Conservation (phyloP, 2,797 vertebrate genomes). For the Sebastes trivittatus region DNA sequence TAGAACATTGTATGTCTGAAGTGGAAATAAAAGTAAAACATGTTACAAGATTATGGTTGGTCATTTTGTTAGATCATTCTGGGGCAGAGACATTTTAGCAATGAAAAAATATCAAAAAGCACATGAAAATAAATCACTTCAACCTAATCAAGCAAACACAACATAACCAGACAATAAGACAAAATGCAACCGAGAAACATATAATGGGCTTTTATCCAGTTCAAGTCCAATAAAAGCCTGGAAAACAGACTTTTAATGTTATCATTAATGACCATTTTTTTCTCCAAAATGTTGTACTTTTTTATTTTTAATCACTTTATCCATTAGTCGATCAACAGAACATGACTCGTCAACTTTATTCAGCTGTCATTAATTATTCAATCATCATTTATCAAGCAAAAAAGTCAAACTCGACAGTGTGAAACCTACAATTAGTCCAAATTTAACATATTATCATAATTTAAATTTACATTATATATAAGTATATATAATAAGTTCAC, state of each 20-base stretch:
- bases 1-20: not conserved
- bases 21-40: not conserved
- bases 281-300: not conserved
- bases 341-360: not conserved
- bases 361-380: not conserved
- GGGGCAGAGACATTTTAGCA: not conserved
- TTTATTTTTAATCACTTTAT: not conserved
- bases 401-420: not conserved
- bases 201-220: not conserved
- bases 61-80: not conserved
- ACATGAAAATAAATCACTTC: not conserved
- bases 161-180: not conserved
- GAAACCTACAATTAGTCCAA: not conserved
- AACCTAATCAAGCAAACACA: not conserved
- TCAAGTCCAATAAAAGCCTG: not conserved
- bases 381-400: not conserved
- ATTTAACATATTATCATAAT: not conserved
- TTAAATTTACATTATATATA: too few relatives aligned
- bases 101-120: not conserved
- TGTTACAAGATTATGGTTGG: not conserved
- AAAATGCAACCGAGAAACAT: not conserved
- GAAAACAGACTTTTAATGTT: not conserved
- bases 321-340: not conserved
- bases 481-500: not conserved
- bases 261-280: not conserved